phyloP scores from a whole-genome alignment of 2,797 vertebrate species.

The Liparis tanakae region DNA sequence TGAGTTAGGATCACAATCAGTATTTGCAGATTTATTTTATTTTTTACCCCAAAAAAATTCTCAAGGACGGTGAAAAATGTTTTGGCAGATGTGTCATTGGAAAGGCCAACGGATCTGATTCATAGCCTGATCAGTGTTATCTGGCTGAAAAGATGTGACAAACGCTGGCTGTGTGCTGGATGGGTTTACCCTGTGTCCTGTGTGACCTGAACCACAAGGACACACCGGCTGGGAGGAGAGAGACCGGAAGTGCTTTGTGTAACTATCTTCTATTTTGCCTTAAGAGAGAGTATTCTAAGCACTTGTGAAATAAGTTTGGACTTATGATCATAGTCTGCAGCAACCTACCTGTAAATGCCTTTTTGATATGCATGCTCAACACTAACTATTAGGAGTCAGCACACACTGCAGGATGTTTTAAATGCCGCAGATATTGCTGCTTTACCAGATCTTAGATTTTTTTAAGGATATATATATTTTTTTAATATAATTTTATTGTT shows the following conservation, averaged over 20 bases:
- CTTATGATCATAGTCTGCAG: conserved; percentile 16
- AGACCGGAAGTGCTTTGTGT: conserved; percentile 17
- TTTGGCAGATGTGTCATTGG: conserved; percentile 45
- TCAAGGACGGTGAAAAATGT: conserved; percentile 27
- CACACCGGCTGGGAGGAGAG: conserved; percentile 9
- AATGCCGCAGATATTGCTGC: not conserved
- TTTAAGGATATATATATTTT: too few relatives aligned
- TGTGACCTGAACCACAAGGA: conserved; percentile 53
- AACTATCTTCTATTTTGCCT: conserved; percentile 32
- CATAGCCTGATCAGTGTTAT: conserved; percentile 47
- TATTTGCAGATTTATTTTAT: conserved; percentile 13
- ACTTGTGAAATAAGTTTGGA: conserved; percentile 21
- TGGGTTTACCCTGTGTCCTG: conserved; percentile 16
- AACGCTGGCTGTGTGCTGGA: conserved; percentile 43
- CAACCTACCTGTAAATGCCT: not conserved
- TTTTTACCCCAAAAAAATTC: conserved; percentile 22
- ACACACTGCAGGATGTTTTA: not conserved
- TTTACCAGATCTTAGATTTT: not conserved
- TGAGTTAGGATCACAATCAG: conserved; percentile 11
- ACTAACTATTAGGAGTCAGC: not conserved
- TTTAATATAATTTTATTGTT: too few relatives aligned
- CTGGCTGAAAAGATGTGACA: conserved; percentile 55
- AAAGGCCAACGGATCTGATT: conserved; percentile 45
- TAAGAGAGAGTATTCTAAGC: conserved; percentile 1
- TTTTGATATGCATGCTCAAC: not conserved